Evolutionary conservation across 2,797 vertebrate genomes (phyloP), one percentile per base, ranked within the genome.

Genomic region (Pangasius mekongensis): DNA sequence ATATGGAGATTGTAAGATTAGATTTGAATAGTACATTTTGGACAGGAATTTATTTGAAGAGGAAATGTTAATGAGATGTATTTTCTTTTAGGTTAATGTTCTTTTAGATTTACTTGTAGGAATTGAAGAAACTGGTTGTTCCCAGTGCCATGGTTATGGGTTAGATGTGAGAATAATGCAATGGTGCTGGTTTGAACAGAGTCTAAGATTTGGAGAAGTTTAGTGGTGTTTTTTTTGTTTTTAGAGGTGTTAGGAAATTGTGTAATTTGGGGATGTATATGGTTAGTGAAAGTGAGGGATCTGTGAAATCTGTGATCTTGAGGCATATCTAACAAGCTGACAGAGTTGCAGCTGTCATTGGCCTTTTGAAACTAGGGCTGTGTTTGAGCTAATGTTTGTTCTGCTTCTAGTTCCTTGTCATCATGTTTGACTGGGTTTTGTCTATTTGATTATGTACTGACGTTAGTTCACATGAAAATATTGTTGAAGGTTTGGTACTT

Each of bases 381-480:
- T 30, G n/a, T 67, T 67, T 67, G 66, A 67, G n/a, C 62, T 66
- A n/a, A n/a, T n/a, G 62, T 66, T 66, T 66, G 27, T 66, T 66
- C 27, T 66, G 27, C 62, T 30, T n/a, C 62, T 10, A 66, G 62
- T 13, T 11, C 27, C 67, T 20, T 2, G 33, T 69, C 3, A 47
- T 74, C 71, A n/a, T 43, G 36, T 24, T 18, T 10, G 39, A 73
- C 9, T 73, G 36, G 36, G 36, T 39, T 47, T 47, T 74, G 71
- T 27, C 10, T 2, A 4, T 1, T 47, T 73, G 39, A 73, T 24
- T 73, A 47, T 39, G 16, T 73, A 73, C 39, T 43, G 18, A 73
- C 3, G 22, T 43, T 74, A 27, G 22, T 6, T 74, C 3, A 24
- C 39, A 47, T 74, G 71, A 22, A 47, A 74, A 74, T 74, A 47